Conservation (phyloP, 2,113 vertebrate genomes). For the Arenaria interpres region DNA sequence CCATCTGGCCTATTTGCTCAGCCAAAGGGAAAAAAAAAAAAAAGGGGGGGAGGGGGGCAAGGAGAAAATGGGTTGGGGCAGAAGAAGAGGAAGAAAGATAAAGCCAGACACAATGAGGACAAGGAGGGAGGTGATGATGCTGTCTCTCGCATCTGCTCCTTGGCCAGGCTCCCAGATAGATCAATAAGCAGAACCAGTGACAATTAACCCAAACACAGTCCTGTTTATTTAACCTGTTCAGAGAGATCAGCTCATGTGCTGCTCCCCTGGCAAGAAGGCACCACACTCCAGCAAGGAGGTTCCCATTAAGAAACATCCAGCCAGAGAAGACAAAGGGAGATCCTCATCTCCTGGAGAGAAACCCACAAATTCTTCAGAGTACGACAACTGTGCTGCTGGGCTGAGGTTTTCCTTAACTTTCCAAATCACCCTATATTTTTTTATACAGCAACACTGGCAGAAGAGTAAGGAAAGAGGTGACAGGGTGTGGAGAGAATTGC, state of each 20-base stretch:
- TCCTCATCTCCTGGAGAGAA: background rate
- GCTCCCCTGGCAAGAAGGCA: conserved; percentile 40
- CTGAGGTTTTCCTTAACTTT: background rate
- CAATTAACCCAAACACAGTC: conserved; percentile 91
- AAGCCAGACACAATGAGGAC: conserved; percentile 79
- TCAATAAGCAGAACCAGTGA: conserved; percentile 86
- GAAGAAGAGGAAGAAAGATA: background rate
- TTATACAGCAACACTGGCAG: background rate
- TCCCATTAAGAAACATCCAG: conserved; percentile 35
- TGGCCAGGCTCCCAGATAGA: conserved; percentile 82
- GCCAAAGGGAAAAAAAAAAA: conserved; percentile 62
- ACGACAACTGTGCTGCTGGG: fast-evolving
- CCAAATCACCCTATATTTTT: background rate
- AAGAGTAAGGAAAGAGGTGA: background rate
- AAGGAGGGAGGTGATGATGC: conserved; percentile 68
- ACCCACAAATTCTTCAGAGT: background rate
- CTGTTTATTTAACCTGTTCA: conserved; percentile 94
- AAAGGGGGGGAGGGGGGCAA: background rate
- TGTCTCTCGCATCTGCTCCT: conserved; percentile 87
- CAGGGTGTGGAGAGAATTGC: background rate
- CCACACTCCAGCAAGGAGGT: conserved; percentile 11
- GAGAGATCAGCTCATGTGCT: conserved; percentile 77
- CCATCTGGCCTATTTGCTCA: conserved; percentile 95
- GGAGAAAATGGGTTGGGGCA: no score
- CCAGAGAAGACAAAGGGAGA: conserved; percentile 47